Evolutionary conservation across 2,888 invertebrate genomes (phyloP), one percentile per base, ranked within the genome.

Genomic region (Phasia obesa): DNA sequence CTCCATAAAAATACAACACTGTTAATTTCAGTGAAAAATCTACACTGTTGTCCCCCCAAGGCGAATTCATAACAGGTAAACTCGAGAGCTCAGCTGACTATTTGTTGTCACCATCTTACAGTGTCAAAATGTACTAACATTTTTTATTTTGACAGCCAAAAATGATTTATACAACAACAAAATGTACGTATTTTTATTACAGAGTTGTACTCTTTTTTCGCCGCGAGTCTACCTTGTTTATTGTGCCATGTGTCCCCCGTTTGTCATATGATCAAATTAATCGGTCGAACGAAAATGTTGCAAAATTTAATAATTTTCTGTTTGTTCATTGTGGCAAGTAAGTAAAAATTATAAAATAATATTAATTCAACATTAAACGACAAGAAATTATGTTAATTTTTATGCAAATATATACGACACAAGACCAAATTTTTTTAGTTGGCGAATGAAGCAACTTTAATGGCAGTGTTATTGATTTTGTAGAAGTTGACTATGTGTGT

Each of bases 191-290:
- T n/a, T n/a, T n/a, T n/a, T n/a, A n/a, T n/a, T n/a, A n/a, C n/a
- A n/a, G n/a, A n/a, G n/a, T n/a, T n/a, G n/a, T n/a, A n/a, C n/a
- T n/a, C n/a, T n/a, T n/a, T n/a, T n/a, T n/a, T n/a, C n/a, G n/a
- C n/a, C n/a, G n/a, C n/a, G n/a, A n/a, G n/a, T n/a, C n/a, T n/a
- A n/a, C n/a, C n/a, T n/a, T n/a, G n/a, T n/a, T n/a, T n/a, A n/a
- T n/a, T n/a, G n/a, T n/a, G n/a, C n/a, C n/a, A n/a, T n/a, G n/a
- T n/a, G n/a, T n/a, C n/a, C n/a, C n/a, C 35, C 83, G 86, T 87
- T 88, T 88, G 90, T 91, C 91, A 91, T 91, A 91, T 91, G 91
- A 91, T 90, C 89, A 87, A 86, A 87, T 83, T 84, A 73, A 85
- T 86, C 82, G 21, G 79, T 85, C 65, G 84, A 88, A 86, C 86